Conservation (phyloP, 2,888 invertebrate genomes). For the Sipha maydis region DNA sequence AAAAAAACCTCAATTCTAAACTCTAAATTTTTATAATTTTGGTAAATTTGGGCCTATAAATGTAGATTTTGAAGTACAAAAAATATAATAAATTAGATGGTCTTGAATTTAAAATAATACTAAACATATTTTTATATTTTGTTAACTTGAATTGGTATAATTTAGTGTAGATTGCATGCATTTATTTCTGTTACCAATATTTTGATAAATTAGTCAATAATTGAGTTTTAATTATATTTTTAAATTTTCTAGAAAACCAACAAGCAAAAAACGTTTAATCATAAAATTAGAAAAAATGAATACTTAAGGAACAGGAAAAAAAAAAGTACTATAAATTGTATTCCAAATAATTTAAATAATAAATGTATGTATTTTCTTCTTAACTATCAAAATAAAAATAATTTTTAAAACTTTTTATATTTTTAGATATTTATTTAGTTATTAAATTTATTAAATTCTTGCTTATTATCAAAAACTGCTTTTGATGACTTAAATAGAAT, state of each 20-base stretch:
- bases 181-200: neutral
- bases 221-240: neutral
- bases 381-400: neutral
- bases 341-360: slow-evolving; percentile 5
- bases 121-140: neutral
- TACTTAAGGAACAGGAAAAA: neutral
- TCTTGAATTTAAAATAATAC: too few species aligned
- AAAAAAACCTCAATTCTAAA: too few species aligned
- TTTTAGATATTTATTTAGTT: neutral
- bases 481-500: too few species aligned
- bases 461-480: too few species aligned
- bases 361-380: slow-evolving; percentile 28
- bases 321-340: neutral
- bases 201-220: neutral
- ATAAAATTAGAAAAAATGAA: slow-evolving; percentile 23
- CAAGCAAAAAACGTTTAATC: neutral
- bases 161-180: slow-evolving; percentile 16
- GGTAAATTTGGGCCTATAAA: too few species aligned
- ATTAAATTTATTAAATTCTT: too few species aligned
- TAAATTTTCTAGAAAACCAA: slow-evolving; percentile 31
- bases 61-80: too few species aligned
- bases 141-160: neutral
- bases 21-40: too few species aligned
- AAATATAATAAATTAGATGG: too few species aligned
- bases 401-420: too few species aligned